Evolutionary conservation across 2,888 invertebrate species (phyloP), one percentile per base, ranked within the genome.

Genomic region (Drosophila pegasa): DNA sequence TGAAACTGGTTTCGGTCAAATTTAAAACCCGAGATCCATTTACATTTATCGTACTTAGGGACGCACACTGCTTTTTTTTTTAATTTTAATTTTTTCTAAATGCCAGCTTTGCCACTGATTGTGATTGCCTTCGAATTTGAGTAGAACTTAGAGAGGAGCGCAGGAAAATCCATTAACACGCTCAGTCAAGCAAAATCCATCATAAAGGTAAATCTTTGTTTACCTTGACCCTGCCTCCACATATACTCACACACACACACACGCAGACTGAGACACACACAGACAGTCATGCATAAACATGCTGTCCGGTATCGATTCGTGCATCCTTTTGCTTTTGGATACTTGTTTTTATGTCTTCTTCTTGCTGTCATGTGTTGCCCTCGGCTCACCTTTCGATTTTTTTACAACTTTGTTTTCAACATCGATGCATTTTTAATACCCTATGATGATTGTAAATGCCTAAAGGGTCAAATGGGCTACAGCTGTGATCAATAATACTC

Each of bases 301-400:
- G 38, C 45, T 48, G 69, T 62, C 54, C 55, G 50, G 61, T 72
- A 57, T 62, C 75, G 40, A 52, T 50, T 71, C 70, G 72, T 80
- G 76, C 65, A 84, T 82, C 82, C 86, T 80, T 80, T 63, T 60
- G 56, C 47, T 80, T 86, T 80, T 86, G 87, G 83, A 86, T 84
- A 84, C 83, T 84, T 84, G 87, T 83, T 83, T 82, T 78, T 77
- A 82, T 86, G 80, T 69, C 80, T 85, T 75, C 82, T 75, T 85
- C 59, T 52, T 54, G 38, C 54, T 40, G 37, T 62, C 38, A 27
- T 52, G 45, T 16, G 18, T 75, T 80, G 80, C 82, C 80, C 83
- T 78, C 77, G 60, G 40, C 71, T 78, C 83, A 78, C 80, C 83
- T 81, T 78, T 78, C 66, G 74, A 63, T 80, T 78, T 74, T 45